phyloP scores from a whole-genome alignment of 2,797 vertebrate genomes.

The Tokudaia muenninki region DNA sequence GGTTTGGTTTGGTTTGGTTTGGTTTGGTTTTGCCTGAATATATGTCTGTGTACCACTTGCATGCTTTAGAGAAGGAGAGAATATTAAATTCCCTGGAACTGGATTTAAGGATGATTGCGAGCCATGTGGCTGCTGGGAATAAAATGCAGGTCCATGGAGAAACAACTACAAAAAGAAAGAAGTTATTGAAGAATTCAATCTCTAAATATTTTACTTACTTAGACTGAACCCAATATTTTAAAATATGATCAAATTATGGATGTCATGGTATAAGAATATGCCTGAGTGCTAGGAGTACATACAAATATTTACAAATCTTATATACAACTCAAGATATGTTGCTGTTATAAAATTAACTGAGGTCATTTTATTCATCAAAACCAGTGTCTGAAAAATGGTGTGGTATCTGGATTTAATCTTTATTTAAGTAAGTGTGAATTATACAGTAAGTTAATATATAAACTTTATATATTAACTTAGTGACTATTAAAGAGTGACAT shows the following conservation, averaged over 20 bases:
- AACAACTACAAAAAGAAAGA: not conserved
- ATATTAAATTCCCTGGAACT: not conserved
- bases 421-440: conserved; percentile 34
- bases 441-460: not conserved
- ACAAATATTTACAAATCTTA: conserved; percentile 27
- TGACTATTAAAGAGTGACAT: not conserved
- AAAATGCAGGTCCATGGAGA: not conserved
- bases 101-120: not conserved
- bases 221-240: not conserved
- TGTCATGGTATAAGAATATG: not conserved
- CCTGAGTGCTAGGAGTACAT: conserved; percentile 5
- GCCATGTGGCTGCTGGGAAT: not conserved
- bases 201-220: conserved; percentile 50
- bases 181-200: not conserved
- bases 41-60: not conserved
- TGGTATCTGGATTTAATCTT: not conserved
- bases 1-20: accelerated
- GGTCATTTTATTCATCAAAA: conserved; percentile 1
- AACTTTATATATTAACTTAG: not conserved
- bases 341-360: conserved; percentile 49
- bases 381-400: conserved; percentile 13
- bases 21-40: not conserved
- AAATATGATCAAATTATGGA: conserved; percentile 40
- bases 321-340: not conserved
- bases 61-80: not conserved